Evolutionary conservation across 2,797 vertebrate species (phyloP).

Genomic region (Rhyacichthys aspro): DNA sequence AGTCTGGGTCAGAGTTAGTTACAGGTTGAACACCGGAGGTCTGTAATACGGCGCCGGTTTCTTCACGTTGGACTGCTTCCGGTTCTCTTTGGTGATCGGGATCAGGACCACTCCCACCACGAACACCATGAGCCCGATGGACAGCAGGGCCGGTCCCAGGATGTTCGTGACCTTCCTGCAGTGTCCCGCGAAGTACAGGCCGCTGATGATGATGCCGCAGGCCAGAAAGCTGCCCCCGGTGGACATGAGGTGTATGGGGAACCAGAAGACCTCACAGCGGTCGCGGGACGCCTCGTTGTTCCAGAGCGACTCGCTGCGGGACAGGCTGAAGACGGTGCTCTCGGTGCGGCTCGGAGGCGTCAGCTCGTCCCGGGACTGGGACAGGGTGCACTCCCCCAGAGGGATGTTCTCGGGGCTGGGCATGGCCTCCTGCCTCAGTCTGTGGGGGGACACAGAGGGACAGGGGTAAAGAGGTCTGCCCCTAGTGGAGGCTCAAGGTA

Average conservation of each 20-base stretch:
- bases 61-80: conserved; percentile 80
- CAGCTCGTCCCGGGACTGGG: conserved; percentile 84
- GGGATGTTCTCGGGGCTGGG: conserved; percentile 74
- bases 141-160: conserved; percentile 88
- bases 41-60: conserved; percentile 82
- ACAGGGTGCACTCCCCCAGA: conserved; percentile 74
- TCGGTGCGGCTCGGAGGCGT: conserved; percentile 82
- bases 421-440: conserved; percentile 59
- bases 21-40: conserved; percentile 81
- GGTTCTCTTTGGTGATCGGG: conserved; percentile 91
- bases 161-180: conserved; percentile 77
- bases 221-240: conserved; percentile 87
- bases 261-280: conserved; percentile 86
- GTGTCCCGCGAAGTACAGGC: conserved; percentile 82
- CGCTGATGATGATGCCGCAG: conserved; percentile 87
- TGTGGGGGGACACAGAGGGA: background rate
- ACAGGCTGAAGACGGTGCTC: conserved; percentile 90
- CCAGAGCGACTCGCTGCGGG: conserved; percentile 88
- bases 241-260: conserved; percentile 88
- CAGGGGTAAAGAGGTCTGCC: background rate
- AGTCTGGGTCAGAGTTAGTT: conserved; percentile 9
- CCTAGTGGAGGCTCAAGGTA: too few relatives aligned
- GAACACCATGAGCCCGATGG: conserved; percentile 92
- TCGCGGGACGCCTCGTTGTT: conserved; percentile 67
- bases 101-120: conserved; percentile 92